A percentile compares a stretch with the other conserved stretches of the same genome.
Evolutionary conservation across 2,888 invertebrate species (phyloP).

Genomic region (Macropis europaea): DNA sequence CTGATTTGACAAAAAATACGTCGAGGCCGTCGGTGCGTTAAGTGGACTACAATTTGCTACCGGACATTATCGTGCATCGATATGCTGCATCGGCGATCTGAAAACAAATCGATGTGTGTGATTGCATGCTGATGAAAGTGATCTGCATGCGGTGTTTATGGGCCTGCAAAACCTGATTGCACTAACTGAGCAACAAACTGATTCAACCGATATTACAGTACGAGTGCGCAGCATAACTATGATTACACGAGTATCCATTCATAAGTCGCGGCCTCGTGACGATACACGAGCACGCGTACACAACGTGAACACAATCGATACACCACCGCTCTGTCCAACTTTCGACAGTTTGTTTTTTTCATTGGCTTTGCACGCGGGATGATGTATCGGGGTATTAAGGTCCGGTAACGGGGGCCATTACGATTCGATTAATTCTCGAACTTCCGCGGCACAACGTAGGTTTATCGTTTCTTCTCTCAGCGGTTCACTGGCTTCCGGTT

Average conservation of each 20-base stretch:
- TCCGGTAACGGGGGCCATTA: background rate
- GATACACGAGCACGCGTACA: background rate
- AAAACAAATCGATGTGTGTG: conserved; percentile 33
- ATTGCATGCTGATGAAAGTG: conserved; percentile 42
- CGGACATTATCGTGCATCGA: conserved; percentile 38
- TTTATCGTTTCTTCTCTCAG: background rate
- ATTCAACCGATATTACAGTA: conserved; percentile 48
- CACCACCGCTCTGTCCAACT: background rate
- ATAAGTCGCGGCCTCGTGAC: conserved; percentile 32
- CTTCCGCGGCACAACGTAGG: background rate
- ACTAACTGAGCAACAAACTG: conserved; percentile 37
- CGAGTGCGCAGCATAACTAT: conserved; percentile 23
- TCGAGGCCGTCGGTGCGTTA: too few relatives aligned
- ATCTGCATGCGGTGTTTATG: conserved; percentile 31
- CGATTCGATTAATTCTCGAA: background rate
- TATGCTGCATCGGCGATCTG: conserved; percentile 26
- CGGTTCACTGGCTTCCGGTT: conserved; percentile 1
- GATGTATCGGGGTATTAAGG: background rate
- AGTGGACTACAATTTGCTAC: conserved; percentile 27
- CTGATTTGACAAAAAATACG: too few relatives aligned
- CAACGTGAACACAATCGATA: conserved; percentile 16
- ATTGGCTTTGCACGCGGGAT: too few relatives aligned
- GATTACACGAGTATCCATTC: conserved; percentile 42
- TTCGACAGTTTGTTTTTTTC: background rate
- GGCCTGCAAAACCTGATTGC: conserved; percentile 46